Evolutionary conservation across 2,113 vertebrate species (phyloP).

Genomic region (Marmota flaviventris): DNA sequence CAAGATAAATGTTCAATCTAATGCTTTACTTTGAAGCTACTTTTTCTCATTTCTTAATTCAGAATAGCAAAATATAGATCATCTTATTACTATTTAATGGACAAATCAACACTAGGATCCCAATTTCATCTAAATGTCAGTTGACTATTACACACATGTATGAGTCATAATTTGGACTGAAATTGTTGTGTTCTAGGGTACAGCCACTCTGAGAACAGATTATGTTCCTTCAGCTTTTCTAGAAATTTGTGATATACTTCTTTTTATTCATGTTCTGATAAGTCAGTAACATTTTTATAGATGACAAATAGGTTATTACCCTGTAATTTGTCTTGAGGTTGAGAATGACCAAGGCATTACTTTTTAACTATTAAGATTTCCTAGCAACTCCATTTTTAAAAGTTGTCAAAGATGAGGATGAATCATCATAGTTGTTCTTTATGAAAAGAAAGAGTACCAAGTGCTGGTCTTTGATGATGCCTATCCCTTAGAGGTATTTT

Average conservation of each 20-base stretch:
- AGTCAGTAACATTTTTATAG: neutral
- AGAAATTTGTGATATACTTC: neutral
- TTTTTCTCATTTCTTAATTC: neutral
- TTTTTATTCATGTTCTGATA: neutral
- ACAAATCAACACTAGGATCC: neutral
- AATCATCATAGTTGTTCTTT: neutral
- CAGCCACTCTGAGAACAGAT: neutral
- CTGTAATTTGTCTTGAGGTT: neutral
- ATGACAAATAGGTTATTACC: neutral
- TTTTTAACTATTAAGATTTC: neutral
- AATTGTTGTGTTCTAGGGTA: neutral
- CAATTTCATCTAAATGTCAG: neutral
- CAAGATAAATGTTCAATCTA: neutral
- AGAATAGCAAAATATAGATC: neutral
- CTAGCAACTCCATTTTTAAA: neutral
- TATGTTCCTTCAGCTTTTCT: neutral
- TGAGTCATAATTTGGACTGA: neutral
- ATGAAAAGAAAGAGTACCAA: neutral
- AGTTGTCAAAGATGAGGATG: neutral
- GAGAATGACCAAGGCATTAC: neutral
- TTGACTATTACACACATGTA: neutral
- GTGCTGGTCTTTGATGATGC: neutral
- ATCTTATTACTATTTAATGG: neutral
- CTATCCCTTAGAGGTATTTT: neutral
- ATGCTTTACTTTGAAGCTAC: neutral